These are phyloP conservation scores for Lateolabrax maculatus DNA, from an alignment of 2,797 vertebrate genomes.

Conservation along the genomic window DNA sequence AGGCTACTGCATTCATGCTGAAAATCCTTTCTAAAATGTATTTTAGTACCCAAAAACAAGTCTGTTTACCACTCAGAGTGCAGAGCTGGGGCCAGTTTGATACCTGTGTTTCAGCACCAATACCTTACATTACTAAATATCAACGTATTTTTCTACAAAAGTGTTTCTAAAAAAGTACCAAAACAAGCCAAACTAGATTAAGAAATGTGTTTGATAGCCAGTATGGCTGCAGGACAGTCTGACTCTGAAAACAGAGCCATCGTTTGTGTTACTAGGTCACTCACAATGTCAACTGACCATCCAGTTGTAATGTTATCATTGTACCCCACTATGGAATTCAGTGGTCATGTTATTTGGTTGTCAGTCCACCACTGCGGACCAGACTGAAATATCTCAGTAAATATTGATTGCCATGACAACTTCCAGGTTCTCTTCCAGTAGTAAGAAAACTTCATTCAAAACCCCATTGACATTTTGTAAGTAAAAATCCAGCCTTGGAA, in stretches of 20 bases:
- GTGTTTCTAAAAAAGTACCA: neutral
- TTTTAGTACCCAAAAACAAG: constrained; percentile 11
- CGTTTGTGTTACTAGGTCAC: neutral
- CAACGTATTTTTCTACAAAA: too few relatives aligned
- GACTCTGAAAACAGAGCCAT: neutral
- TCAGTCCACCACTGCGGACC: neutral
- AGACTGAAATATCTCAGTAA: neutral
- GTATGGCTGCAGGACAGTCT: neutral
- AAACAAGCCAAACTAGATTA: neutral
- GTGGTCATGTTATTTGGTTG: neutral
- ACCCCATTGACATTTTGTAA: neutral
- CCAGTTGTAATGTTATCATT: neutral
- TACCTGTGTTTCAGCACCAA: neutral
- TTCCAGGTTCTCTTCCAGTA: neutral
- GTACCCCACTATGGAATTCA: neutral
- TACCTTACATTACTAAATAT: too few relatives aligned
- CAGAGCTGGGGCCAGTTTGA: neutral
- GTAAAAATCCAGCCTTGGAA: neutral
- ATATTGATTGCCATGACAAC: neutral
- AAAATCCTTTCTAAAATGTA: constrained; percentile 32
- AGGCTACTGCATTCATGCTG: constrained; percentile 18
- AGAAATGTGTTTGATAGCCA: neutral
- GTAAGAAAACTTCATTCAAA: neutral
- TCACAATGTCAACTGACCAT: neutral
- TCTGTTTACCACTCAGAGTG: neutral